phyloP scores from a whole-genome alignment of 1,140 invertebrate species.

The Venturia canescens region DNA sequence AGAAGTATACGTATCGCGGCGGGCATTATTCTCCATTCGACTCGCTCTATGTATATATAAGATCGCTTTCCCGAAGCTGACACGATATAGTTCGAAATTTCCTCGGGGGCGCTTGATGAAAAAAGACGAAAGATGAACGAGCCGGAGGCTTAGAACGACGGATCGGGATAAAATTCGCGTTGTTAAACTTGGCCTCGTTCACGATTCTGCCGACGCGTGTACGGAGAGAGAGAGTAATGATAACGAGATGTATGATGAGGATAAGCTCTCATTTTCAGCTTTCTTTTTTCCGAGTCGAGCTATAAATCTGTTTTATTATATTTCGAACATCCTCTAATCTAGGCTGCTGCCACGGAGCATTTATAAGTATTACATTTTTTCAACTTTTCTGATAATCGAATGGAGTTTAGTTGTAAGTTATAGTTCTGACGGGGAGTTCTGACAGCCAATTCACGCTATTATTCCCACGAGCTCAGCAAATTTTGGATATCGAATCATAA shows the following conservation, averaged over 20 bases:
- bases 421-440: too few relatives aligned
- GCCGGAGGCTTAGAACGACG: slow-evolving; percentile 31
- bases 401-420: too few relatives aligned
- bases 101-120: slow-evolving; percentile 48
- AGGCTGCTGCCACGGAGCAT: too few relatives aligned
- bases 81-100: slow-evolving; percentile 34
- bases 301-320: too few relatives aligned
- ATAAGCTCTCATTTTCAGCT: slow-evolving; percentile 23
- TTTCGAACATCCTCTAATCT: too few relatives aligned
- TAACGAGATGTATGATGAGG: slow-evolving; percentile 27
- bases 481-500: too few relatives aligned
- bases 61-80: slow-evolving; percentile 33
- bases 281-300: neutral
- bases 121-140: slow-evolving; percentile 47
- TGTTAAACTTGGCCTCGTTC: slow-evolving; percentile 37
- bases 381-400: too few relatives aligned
- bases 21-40: slow-evolving; percentile 53
- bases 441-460: too few relatives aligned
- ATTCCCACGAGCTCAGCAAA: too few relatives aligned
- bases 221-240: slow-evolving; percentile 30
- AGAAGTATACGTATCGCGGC: slow-evolving; percentile 19
- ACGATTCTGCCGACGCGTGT: neutral
- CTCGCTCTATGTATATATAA: slow-evolving; percentile 35
- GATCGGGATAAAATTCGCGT: slow-evolving; percentile 45
- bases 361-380: too few relatives aligned